phyloP scores from a whole-genome alignment of 2,888 invertebrate genomes.

The Nymphalis polychloros region DNA sequence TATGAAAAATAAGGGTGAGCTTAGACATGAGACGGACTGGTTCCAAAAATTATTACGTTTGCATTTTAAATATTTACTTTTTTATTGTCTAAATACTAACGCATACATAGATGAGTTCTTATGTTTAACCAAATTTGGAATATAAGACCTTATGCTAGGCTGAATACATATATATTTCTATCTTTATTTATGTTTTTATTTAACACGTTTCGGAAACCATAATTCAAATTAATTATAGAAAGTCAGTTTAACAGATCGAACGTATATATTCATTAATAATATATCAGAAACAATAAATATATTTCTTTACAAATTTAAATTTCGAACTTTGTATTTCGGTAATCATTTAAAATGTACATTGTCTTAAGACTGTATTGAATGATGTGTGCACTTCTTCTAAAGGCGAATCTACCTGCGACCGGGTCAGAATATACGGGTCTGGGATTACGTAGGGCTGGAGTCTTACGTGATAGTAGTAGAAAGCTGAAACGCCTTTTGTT shows the following conservation, averaged over 20 bases:
- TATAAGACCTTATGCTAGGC: too few species aligned
- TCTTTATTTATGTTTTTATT: too few species aligned
- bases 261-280: too few species aligned
- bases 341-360: background rate
- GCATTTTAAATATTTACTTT: background rate
- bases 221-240: too few species aligned
- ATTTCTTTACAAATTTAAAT: too few species aligned
- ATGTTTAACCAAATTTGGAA: too few species aligned
- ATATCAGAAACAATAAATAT: too few species aligned
- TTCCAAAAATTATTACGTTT: constrained; percentile 5
- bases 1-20: constrained; percentile 65
- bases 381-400: constrained; percentile 17
- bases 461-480: constrained; percentile 50
- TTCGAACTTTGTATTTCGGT: too few species aligned
- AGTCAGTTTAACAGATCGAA: too few species aligned
- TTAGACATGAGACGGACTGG: constrained; percentile 25
- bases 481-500: constrained; percentile 45
- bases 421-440: constrained; percentile 54
- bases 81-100: background rate
- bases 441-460: constrained; percentile 56
- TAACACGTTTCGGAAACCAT: too few species aligned
- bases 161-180: too few species aligned
- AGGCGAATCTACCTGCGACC: constrained; percentile 46
- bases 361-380: constrained; percentile 9
- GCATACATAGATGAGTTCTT: background rate